Conservation (phyloP, 2,797 vertebrate genomes). For the Megaceryle alcyon region DNA sequence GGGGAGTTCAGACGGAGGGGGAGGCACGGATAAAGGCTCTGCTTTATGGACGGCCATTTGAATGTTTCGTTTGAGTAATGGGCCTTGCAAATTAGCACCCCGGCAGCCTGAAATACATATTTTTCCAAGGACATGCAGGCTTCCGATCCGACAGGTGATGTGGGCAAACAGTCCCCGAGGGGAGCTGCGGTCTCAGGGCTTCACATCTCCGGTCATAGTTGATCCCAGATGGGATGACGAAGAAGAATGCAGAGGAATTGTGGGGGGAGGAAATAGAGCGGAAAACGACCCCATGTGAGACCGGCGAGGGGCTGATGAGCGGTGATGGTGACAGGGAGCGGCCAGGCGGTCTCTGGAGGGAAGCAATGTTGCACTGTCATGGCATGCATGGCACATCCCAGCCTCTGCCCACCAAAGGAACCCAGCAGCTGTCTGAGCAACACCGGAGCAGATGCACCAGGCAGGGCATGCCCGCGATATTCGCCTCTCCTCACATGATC, state of each 20-base stretch:
- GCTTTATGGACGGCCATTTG: conserved; percentile 64
- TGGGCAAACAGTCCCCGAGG: conserved; percentile 62
- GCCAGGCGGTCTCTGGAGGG: not conserved
- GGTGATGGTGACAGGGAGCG: not conserved
- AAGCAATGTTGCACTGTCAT: rapidly evolving
- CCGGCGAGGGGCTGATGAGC: not conserved
- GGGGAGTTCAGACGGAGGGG: conserved; percentile 15
- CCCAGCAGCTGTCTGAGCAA: rapidly evolving
- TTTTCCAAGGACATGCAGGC: conserved; percentile 75
- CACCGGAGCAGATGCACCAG: not conserved
- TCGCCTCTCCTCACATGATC: rapidly evolving
- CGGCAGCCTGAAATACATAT: conserved; percentile 74
- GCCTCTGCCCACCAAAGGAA: not conserved
- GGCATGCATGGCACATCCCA: not conserved
- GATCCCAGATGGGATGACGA: conserved; percentile 55
- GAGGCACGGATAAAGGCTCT: conserved; percentile 49
- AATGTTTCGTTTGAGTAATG: conserved; percentile 82
- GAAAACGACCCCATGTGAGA: conserved; percentile 60
- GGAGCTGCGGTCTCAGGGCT: conserved; percentile 58
- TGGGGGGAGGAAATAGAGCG: conserved; percentile 66
- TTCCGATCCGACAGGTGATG: conserved; percentile 76
- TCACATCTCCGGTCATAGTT: conserved; percentile 63
- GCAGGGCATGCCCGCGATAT: rapidly evolving
- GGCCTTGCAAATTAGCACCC: conserved; percentile 82
- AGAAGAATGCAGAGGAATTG: conserved; percentile 51